phyloP scores from a whole-genome alignment of 2,888 invertebrate genomes.

The Metopia argyrocephala region DNA sequence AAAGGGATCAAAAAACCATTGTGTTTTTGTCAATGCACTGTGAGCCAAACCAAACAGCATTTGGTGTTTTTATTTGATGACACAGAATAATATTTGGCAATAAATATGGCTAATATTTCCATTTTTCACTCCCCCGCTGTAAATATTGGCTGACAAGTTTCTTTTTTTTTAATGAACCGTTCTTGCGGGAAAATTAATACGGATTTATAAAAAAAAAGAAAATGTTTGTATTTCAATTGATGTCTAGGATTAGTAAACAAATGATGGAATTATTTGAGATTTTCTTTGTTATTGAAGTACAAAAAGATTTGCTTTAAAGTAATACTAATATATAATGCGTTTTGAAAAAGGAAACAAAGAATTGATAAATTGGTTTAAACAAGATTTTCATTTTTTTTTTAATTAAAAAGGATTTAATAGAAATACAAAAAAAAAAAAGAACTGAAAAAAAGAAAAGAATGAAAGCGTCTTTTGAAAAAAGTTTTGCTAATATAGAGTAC shows the following conservation, averaged over 20 bases:
- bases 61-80: background rate
- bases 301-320: no score
- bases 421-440: no score
- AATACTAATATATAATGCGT: no score
- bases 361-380: no score
- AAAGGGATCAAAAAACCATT: slow-evolving; percentile 7
- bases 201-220: slow-evolving; percentile 15
- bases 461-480: no score
- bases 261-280: slow-evolving; percentile 37
- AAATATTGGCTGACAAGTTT: slow-evolving; percentile 28
- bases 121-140: background rate
- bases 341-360: no score
- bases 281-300: no score
- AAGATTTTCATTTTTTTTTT: no score
- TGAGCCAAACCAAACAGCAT: no score
- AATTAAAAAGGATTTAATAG: no score
- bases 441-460: no score
- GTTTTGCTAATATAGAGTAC: no score
- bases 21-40: background rate
- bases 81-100: slow-evolving; percentile 41
- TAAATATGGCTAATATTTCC: slow-evolving; percentile 53
- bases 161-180: background rate
- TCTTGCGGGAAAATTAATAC: background rate
- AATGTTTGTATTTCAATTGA: slow-evolving; percentile 23
- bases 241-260: slow-evolving; percentile 37